Evolutionary conservation across 2,888 invertebrate genomes (phyloP).

Genomic region (Morpho helenor): DNA sequence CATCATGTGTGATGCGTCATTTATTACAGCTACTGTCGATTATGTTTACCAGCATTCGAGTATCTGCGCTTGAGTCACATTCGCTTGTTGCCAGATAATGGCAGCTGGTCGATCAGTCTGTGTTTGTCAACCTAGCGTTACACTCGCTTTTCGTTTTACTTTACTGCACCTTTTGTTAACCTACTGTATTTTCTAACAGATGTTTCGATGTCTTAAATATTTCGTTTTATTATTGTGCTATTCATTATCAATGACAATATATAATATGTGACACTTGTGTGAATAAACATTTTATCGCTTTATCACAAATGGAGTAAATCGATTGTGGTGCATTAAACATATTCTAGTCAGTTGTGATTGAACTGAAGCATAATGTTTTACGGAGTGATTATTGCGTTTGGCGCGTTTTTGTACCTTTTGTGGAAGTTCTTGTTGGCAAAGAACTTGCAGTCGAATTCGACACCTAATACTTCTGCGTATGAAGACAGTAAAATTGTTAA

Average conservation of each 20-base stretch:
- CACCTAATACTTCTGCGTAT: constrained; percentile 2
- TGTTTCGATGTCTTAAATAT: constrained; percentile 12
- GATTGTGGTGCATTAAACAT: constrained; percentile 36
- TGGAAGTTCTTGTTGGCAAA: constrained; percentile 55
- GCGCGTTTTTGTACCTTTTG: constrained; percentile 51
- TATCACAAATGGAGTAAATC: constrained; percentile 51
- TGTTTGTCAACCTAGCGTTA: constrained; percentile 40
- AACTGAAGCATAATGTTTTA: constrained; percentile 57
- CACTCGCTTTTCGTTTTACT: constrained; percentile 38
- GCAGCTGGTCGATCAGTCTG: constrained; percentile 52
- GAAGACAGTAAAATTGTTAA: constrained; percentile 14
- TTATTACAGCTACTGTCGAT: constrained; percentile 45
- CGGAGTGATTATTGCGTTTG: constrained; percentile 59
- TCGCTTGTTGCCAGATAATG: constrained; percentile 55
- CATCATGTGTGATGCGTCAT: constrained; percentile 58
- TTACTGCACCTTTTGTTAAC: constrained; percentile 28
- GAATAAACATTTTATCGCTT: constrained; percentile 37
- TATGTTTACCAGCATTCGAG: constrained; percentile 62
- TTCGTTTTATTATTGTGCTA: constrained; percentile 31
- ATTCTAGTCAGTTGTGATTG: constrained; percentile 59
- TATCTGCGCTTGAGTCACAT: constrained; percentile 64
- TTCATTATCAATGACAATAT: constrained; percentile 34
- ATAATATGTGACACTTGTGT: constrained; percentile 38
- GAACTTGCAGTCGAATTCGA: constrained; percentile 17
- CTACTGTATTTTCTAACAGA: constrained; percentile 4